A percentile compares a stretch with the other conserved stretches of the same genome.
These are phyloP conservation scores for Luscinia luscinia DNA, from an alignment of 2,797 vertebrate genomes.

Conservation along the genomic window DNA sequence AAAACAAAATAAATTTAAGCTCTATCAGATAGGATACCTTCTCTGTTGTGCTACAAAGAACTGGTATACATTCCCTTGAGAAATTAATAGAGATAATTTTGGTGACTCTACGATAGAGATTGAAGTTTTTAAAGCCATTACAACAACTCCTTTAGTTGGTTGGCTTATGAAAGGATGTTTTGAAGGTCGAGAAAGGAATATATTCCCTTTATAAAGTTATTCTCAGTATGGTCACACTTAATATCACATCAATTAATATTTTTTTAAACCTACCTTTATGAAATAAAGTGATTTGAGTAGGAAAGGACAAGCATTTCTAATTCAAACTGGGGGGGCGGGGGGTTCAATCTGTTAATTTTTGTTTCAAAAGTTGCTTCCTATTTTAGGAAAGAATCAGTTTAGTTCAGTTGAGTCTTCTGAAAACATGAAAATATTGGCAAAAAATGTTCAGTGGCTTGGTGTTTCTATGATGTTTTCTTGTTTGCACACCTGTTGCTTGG, in stretches of 20 bases:
- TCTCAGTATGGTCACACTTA: not conserved
- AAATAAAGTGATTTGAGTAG: not conserved
- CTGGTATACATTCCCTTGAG: not conserved
- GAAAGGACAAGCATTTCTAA: not conserved
- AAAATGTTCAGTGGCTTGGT: rapidly evolving
- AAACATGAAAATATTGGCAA: not conserved
- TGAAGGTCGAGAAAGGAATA: not conserved
- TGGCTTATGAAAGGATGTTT: not conserved
- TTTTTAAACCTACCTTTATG: not conserved
- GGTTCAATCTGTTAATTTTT: not conserved
- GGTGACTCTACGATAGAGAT: not conserved
- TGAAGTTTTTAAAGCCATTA: not conserved
- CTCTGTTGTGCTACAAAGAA: not conserved
- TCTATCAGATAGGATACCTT: not conserved
- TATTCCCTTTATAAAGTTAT: not conserved
- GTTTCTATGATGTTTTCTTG: not conserved
- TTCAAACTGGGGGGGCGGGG: rapidly evolving
- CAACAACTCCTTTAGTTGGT: not conserved
- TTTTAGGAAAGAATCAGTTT: not conserved
- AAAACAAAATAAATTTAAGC: not conserved
- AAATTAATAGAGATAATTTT: slow-evolving; percentile 56
- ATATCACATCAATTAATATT: not conserved
- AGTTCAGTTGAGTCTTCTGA: not conserved
- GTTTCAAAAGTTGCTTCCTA: not conserved
- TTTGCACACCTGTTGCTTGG: not conserved